These are phyloP conservation scores for Heliocidaris erythrogramma DNA, from an alignment of 35 echinoderm and acorn worm species.

Conservation along the genomic window DNA sequence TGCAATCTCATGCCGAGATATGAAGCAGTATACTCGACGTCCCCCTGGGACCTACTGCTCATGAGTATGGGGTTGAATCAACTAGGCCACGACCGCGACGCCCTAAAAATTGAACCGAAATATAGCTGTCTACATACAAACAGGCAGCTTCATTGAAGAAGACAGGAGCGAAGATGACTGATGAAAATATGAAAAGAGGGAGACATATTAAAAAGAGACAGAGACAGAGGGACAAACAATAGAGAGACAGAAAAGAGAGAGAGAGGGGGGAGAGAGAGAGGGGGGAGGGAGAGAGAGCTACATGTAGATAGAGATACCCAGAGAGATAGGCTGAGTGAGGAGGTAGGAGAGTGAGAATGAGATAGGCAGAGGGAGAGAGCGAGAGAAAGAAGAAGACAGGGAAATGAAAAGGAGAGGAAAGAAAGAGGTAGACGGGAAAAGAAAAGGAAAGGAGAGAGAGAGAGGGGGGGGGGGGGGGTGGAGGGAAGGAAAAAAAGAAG, in stretches of 20 bases:
- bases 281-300: not conserved
- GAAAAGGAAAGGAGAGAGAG: not conserved
- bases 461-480: too few species aligned
- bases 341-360: not conserved
- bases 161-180: not conserved
- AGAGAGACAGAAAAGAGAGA: conserved; percentile 21
- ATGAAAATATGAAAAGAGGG: not conserved
- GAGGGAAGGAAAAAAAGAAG: too few species aligned
- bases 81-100: not conserved
- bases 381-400: not conserved
- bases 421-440: not conserved
- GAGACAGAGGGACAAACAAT: not conserved
- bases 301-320: too few species aligned
- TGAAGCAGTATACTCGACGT: not conserved
- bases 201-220: not conserved
- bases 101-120: not conserved
- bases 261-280: not conserved
- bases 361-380: not conserved
- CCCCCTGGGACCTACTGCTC: not conserved
- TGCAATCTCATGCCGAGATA: not conserved
- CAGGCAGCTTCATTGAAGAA: not conserved
- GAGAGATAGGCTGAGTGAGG: too few species aligned
- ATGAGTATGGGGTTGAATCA: not conserved
- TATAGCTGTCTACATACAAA: not conserved
- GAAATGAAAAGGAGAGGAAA: not conserved